Evolutionary conservation across 2,797 vertebrate species (phyloP).

Genomic region (Ataeniobius toweri): DNA sequence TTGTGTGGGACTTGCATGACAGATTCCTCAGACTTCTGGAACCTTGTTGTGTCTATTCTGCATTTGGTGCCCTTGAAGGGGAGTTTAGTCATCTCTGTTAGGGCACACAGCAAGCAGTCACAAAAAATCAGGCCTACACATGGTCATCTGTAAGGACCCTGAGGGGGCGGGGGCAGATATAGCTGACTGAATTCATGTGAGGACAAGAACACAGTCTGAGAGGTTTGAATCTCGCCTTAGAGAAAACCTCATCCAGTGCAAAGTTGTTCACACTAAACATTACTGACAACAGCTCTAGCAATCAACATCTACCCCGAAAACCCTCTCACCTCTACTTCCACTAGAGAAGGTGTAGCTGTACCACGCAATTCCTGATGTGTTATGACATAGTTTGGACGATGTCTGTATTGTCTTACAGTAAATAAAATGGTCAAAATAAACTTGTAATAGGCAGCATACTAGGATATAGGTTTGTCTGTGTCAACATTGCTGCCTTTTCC

Average conservation of each 20-base stretch:
- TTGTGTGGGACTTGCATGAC: not conserved
- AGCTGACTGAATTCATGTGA: constrained; percentile 2
- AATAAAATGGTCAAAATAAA: not conserved
- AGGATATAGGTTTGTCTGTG: not conserved
- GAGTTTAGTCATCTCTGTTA: not conserved
- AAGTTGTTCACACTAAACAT: not conserved
- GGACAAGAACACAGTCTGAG: not conserved
- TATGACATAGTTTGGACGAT: not conserved
- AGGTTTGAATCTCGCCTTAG: constrained; percentile 1
- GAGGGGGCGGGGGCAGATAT: not conserved
- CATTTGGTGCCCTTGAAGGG: not conserved
- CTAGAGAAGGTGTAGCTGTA: not conserved
- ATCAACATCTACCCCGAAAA: not conserved
- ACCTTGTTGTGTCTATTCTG: not conserved
- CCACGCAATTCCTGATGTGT: not conserved
- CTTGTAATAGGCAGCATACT: too few species aligned
- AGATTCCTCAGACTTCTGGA: not conserved
- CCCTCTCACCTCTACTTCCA: not conserved
- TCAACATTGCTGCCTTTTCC: not conserved
- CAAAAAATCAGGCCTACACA: not conserved
- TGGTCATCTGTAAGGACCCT: constrained; percentile 1
- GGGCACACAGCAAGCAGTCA: not conserved
- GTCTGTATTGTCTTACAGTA: not conserved
- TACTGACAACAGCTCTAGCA: constrained; percentile 1
- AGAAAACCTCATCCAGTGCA: not conserved